Percentiles rank a stretch among this genome's conserved stretches.
These are phyloP conservation scores for Pocillopora meandrina DNA, from an alignment of 92 coral and sea anemone genomes.

Conservation along the genomic window DNA sequence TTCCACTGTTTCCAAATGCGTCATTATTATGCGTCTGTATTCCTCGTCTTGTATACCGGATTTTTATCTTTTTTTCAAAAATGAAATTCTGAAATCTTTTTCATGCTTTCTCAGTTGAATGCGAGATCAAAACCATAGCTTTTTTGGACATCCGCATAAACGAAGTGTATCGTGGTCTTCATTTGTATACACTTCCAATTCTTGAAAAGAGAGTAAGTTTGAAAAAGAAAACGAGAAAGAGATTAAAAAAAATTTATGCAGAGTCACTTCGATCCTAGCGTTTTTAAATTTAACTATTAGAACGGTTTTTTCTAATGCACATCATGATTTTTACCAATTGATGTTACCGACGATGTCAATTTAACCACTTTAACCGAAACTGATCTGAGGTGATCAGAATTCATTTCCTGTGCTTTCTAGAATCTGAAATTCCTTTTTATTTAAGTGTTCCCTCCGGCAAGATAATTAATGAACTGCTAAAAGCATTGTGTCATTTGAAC, in stretches of 20 bases:
- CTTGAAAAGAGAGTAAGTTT: too few relatives aligned
- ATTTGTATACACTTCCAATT: too few relatives aligned
- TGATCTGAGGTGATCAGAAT: too few relatives aligned
- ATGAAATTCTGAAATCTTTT: background rate
- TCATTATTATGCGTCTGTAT: background rate
- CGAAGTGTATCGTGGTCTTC: too few relatives aligned
- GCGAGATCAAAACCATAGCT: background rate
- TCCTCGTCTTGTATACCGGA: background rate
- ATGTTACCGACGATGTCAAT: slow-evolving; percentile 8
- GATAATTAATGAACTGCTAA: too few relatives aligned
- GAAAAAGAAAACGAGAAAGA: background rate
- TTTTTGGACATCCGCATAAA: too few relatives aligned
- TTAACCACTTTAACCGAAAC: background rate
- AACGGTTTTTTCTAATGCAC: background rate
- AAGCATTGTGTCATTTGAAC: too few relatives aligned
- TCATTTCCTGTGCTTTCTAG: too few relatives aligned
- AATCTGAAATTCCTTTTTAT: too few relatives aligned
- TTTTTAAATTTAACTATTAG: background rate
- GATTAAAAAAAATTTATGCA: background rate
- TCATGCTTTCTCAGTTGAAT: background rate
- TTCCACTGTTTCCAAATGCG: background rate
- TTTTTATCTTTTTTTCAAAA: background rate
- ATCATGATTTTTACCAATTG: background rate
- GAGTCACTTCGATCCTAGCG: background rate
- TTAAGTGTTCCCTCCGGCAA: too few relatives aligned